These are phyloP conservation scores for Axea sp. DNA, from an alignment of 2,888 invertebrate species.

Conservation along the genomic window DNA sequence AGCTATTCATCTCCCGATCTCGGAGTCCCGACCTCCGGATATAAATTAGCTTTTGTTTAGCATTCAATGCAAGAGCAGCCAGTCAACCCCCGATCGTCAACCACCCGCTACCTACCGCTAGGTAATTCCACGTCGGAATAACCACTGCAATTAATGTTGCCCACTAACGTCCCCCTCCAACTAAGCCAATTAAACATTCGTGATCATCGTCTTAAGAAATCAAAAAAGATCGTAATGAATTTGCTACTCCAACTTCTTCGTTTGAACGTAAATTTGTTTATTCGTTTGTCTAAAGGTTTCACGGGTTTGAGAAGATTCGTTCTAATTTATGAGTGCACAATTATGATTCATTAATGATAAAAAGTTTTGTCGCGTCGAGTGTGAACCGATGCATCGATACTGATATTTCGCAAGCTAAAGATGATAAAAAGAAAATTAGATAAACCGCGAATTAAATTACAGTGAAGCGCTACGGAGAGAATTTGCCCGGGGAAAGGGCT, in stretches of 20 bases:
- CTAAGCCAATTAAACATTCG: conserved; percentile 69
- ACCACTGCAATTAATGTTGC: conserved; percentile 76
- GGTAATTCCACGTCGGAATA: conserved; percentile 65
- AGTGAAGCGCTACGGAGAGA: conserved; percentile 70
- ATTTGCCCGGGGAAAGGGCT: conserved; percentile 33
- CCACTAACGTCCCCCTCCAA: conserved; percentile 65
- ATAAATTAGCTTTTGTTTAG: conserved; percentile 80
- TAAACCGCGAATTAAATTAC: conserved; percentile 75
- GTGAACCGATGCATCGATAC: conserved; percentile 10
- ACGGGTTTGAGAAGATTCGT: background rate
- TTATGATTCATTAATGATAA: no score
- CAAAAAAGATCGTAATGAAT: no score
- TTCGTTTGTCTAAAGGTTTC: background rate
- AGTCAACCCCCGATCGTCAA: conserved; percentile 60
- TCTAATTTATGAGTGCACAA: background rate
- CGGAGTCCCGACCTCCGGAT: conserved; percentile 77
- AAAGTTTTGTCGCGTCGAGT: background rate
- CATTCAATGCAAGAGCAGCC: conserved; percentile 76
- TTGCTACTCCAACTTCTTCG: no score
- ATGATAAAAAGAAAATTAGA: conserved; percentile 78
- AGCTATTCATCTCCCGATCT: conserved; percentile 79
- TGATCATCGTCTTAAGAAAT: conserved; percentile 8
- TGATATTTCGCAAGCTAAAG: conserved; percentile 64
- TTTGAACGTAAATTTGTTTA: no score
- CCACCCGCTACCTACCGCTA: conserved; percentile 34